Conservation (phyloP, 2,113 vertebrate species). For the Himantopus leucocephalus region DNA sequence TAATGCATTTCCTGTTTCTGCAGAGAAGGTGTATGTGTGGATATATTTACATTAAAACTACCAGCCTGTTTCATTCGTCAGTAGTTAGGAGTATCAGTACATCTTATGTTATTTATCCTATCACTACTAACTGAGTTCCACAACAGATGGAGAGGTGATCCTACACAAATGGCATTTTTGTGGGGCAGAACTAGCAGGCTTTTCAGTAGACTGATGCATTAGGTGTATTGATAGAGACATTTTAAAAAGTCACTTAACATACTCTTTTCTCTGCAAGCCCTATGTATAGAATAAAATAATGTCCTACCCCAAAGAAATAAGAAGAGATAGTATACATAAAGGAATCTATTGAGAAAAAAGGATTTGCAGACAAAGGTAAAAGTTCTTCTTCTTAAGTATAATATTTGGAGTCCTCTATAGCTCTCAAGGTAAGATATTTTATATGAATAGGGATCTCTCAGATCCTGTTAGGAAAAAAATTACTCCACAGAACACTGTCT, state of each 20-base stretch:
- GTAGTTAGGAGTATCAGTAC: background rate
- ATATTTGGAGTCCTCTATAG: background rate
- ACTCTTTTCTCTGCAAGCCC: background rate
- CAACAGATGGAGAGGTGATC: background rate
- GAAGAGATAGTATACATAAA: background rate
- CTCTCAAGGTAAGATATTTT: background rate
- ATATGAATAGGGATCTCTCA: background rate
- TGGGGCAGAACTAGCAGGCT: background rate
- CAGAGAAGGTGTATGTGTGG: background rate
- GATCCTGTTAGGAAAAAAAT: background rate
- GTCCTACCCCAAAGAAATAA: background rate
- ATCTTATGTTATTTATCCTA: constrained; percentile 14
- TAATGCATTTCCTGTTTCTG: background rate
- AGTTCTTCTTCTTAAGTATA: background rate
- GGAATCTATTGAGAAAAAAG: background rate
- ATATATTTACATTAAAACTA: background rate
- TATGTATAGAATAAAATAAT: background rate
- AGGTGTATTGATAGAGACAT: background rate
- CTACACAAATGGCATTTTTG: background rate
- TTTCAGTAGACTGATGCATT: background rate
- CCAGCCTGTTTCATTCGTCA: background rate
- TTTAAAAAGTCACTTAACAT: background rate
- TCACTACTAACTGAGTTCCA: background rate
- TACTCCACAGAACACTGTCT: background rate
- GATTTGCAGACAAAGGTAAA: background rate